A percentile compares a stretch with the other conserved stretches of the same genome.
These are phyloP conservation scores for Trichomalopsis sarcophagae DNA, from an alignment of 1,140 invertebrate genomes.

Conservation along the genomic window DNA sequence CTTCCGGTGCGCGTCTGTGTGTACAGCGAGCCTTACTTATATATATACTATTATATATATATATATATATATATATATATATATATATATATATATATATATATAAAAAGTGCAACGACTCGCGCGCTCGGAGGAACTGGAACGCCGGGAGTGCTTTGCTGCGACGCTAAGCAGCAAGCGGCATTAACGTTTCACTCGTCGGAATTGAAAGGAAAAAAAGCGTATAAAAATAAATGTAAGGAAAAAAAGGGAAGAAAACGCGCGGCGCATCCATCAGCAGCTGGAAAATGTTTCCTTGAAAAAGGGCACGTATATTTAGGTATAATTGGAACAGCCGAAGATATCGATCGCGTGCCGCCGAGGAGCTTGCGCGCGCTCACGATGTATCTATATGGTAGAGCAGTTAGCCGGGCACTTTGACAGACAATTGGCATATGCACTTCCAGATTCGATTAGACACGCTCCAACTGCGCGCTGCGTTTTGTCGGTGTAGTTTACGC, in stretches of 20 bases:
- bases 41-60: neutral
- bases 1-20: too few relatives aligned
- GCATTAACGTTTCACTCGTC: neutral
- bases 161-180: neutral
- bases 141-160: neutral
- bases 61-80: conserved; percentile 20
- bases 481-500: neutral
- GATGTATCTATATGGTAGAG: neutral
- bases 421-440: conserved; percentile 56
- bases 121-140: neutral
- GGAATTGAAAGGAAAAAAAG: neutral
- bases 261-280: too few relatives aligned
- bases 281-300: too few relatives aligned
- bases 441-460: conserved; percentile 57
- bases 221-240: neutral
- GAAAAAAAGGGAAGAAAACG: too few relatives aligned
- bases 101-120: neutral
- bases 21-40: neutral
- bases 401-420: conserved; percentile 24
- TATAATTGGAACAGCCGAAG: too few relatives aligned
- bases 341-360: too few relatives aligned
- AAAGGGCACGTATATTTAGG: too few relatives aligned
- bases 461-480: neutral
- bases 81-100: conserved; percentile 9
- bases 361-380: too few relatives aligned